These are phyloP conservation scores for Gouania willdenowi DNA, from an alignment of 2,797 vertebrate species.

Conservation along the genomic window DNA sequence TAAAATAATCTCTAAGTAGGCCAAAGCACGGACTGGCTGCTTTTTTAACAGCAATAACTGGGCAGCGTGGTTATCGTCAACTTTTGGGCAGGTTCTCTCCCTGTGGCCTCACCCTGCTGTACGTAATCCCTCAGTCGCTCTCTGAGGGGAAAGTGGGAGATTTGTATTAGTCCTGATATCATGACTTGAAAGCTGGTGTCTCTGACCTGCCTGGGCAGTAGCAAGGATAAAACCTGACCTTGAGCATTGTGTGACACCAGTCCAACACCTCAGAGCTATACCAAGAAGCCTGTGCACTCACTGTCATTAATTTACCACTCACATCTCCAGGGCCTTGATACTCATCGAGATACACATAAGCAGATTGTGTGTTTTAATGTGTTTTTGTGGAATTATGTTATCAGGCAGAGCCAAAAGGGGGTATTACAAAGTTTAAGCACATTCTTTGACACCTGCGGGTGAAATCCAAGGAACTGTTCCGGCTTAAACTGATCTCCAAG, in stretches of 20 bases:
- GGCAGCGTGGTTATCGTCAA: conserved; percentile 26
- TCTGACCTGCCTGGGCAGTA: conserved; percentile 28
- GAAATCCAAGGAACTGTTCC: conserved; percentile 13
- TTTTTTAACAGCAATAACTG: conserved; percentile 12
- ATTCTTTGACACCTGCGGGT: conserved; percentile 22
- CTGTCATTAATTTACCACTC: neutral
- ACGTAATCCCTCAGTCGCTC: conserved; percentile 26
- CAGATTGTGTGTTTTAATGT: conserved; percentile 19
- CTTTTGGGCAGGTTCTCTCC: conserved; percentile 24
- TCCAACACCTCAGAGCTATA: conserved; percentile 26
- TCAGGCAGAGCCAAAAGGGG: conserved; percentile 17
- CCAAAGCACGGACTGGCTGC: conserved; percentile 7
- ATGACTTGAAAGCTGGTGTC: conserved; percentile 22
- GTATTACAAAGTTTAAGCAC: conserved; percentile 15
- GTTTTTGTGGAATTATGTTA: conserved; percentile 5
- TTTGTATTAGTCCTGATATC: conserved; percentile 20
- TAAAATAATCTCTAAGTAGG: too few species aligned
- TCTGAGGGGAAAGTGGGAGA: conserved; percentile 13
- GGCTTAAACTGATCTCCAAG: conserved; percentile 30
- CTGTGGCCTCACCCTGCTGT: conserved; percentile 29
- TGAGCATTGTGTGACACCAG: conserved; percentile 12
- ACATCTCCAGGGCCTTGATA: conserved; percentile 12
- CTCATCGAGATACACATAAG: conserved; percentile 14
- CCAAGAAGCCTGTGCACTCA: conserved; percentile 13
- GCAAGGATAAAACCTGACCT: conserved; percentile 25